phyloP scores from a whole-genome alignment of 2,888 invertebrate species.

The Dichetophora obliterata region DNA sequence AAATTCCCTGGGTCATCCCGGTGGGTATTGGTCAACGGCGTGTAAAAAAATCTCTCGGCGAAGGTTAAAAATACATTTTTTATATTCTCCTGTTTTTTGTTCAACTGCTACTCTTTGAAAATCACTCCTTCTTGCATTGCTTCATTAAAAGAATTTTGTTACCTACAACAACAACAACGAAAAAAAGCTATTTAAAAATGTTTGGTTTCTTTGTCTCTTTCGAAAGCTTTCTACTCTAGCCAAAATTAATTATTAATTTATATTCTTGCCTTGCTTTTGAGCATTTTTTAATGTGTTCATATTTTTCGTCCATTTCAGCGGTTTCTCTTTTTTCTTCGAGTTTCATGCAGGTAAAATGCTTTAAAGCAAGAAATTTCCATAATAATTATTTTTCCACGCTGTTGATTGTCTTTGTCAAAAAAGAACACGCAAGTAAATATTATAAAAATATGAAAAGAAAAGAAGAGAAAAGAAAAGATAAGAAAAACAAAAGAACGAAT shows the following conservation, averaged over 20 bases:
- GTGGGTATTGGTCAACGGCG: no score
- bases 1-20: no score
- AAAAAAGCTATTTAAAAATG: neutral
- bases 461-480: neutral
- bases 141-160: no score
- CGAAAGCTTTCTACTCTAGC: neutral
- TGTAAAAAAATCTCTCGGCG: no score
- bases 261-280: slow-evolving; percentile 2
- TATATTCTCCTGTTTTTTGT: no score
- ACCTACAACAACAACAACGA: neutral
- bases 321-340: neutral
- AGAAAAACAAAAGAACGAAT: neutral
- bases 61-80: no score
- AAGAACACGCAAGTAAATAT: slow-evolving; percentile 6
- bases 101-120: no score
- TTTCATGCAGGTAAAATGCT: neutral
- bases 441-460: no score
- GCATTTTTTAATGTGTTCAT: neutral
- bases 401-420: neutral
- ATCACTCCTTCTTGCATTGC: no score
- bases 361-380: slow-evolving; percentile 18
- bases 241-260: slow-evolving; percentile 8
- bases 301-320: neutral
- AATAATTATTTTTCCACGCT: slow-evolving; percentile 30
- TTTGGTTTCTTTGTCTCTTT: neutral